Evolutionary conservation across 1,140 invertebrate species (phyloP).

Genomic region (Drosophila neocordata): DNA sequence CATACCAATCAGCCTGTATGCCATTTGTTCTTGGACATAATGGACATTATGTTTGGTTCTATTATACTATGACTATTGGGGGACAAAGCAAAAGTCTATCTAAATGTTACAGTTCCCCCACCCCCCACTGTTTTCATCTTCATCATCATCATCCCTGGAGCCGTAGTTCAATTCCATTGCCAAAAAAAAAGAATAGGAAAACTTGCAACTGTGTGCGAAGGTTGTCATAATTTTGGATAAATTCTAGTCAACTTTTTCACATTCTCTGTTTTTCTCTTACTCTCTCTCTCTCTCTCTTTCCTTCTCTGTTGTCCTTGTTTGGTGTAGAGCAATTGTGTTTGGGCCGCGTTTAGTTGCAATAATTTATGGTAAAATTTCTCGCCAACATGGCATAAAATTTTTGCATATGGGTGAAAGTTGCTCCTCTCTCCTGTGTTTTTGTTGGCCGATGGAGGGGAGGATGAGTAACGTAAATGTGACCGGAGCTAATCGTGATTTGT

Average conservation of each 20-base stretch:
- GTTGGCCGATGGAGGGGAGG: not conserved
- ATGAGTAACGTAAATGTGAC: constrained; percentile 35
- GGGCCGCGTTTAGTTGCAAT: constrained; percentile 51
- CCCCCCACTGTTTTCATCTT: constrained; percentile 25
- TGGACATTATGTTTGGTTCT: constrained; percentile 67
- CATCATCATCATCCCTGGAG: constrained; percentile 35
- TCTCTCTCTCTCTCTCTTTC: not conserved
- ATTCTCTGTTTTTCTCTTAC: not conserved
- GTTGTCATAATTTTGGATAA: constrained; percentile 67
- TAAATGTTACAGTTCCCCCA: no score
- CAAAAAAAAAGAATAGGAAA: constrained; percentile 17
- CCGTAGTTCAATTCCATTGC: constrained; percentile 34
- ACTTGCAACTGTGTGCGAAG: constrained; percentile 12
- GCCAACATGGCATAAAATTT: constrained; percentile 40
- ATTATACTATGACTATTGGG: constrained; percentile 45
- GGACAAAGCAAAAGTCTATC: not conserved
- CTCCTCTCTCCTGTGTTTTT: constrained; percentile 3
- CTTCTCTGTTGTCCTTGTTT: not conserved
- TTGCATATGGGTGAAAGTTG: constrained; percentile 36
- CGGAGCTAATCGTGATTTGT: constrained; percentile 68
- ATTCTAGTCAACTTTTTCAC: constrained; percentile 40
- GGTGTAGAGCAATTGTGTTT: constrained; percentile 5
- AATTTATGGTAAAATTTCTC: constrained; percentile 56
- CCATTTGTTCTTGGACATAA: constrained; percentile 71
- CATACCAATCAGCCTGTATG: not conserved